These are phyloP conservation scores for Chaetura pelagica DNA, from an alignment of 2,113 vertebrate genomes.

Conservation along the genomic window DNA sequence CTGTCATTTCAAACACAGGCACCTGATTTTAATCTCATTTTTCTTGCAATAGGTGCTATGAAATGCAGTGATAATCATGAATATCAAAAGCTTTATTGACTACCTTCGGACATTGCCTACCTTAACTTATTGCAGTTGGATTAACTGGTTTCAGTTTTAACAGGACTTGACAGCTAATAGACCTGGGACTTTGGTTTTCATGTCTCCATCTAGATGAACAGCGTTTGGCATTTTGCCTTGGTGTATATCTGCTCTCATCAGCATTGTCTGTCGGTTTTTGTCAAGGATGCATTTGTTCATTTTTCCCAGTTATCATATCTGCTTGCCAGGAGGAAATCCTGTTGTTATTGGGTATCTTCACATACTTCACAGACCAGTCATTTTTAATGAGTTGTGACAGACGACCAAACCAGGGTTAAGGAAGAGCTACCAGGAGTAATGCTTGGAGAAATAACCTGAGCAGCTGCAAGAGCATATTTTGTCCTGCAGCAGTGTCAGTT, in stretches of 20 bases:
- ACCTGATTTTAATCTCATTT: not conserved
- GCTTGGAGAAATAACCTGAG: not conserved
- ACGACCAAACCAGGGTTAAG: not conserved
- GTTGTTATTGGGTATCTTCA: not conserved
- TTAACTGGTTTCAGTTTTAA: conserved; percentile 19
- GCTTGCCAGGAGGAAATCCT: not conserved
- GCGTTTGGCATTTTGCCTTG: conserved; percentile 17
- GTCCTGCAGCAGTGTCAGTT: not conserved
- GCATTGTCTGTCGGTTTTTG: conserved; percentile 17
- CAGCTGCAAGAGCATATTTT: not conserved
- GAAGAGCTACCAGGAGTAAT: not conserved
- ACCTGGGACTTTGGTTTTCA: not conserved
- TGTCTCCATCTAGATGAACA: not conserved
- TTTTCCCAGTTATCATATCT: conserved; percentile 12
- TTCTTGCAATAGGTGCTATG: not conserved
- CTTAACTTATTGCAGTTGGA: not conserved
- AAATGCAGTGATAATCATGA: not conserved
- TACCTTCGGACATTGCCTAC: not conserved
- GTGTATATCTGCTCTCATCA: not conserved
- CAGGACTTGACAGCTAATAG: conserved; percentile 7
- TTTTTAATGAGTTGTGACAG: conserved; percentile 21
- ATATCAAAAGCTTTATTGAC: not conserved
- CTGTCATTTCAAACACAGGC: not conserved
- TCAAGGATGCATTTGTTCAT: not conserved
- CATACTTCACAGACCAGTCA: not conserved